Percentiles rank a stretch among this genome's conserved stretches.
These are phyloP conservation scores for Centropristis striata DNA, from an alignment of 2,113 vertebrate species.

Conservation along the genomic window DNA sequence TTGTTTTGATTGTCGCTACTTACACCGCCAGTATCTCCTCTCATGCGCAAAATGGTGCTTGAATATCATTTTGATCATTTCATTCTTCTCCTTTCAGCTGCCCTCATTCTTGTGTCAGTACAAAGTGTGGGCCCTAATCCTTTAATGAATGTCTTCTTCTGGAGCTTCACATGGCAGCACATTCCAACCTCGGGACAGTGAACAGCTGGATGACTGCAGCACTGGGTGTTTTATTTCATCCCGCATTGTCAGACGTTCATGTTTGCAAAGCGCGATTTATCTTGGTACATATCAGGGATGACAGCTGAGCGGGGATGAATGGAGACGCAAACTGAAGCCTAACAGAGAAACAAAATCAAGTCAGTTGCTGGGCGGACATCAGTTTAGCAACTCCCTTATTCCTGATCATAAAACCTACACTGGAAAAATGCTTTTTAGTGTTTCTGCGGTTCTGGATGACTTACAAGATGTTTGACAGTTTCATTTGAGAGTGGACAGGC, in stretches of 20 bases:
- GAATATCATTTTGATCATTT: constrained; percentile 77
- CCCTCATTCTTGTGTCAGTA: constrained; percentile 77
- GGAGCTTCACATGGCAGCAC: constrained; percentile 69
- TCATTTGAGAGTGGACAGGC: constrained; percentile 20
- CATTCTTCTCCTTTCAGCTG: constrained; percentile 72
- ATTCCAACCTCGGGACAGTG: constrained; percentile 64
- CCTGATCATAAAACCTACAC: constrained; percentile 21
- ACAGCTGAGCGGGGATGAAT: constrained; percentile 25
- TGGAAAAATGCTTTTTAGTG: constrained; percentile 41
- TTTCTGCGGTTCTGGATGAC: constrained; percentile 38
- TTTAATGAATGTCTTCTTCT: constrained; percentile 74
- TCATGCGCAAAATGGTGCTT: constrained; percentile 76
- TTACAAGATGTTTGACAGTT: constrained; percentile 23
- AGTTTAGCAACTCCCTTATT: constrained; percentile 16
- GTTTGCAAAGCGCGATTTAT: constrained; percentile 44
- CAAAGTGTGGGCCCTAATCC: constrained; percentile 79
- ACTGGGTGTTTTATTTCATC: constrained; percentile 57
- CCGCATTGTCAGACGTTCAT: constrained; percentile 61
- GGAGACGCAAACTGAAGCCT: constrained; percentile 14
- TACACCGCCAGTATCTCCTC: constrained; percentile 74
- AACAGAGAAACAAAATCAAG: constrained; percentile 17
- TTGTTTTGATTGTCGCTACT: constrained; percentile 76
- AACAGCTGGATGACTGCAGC: constrained; percentile 67
- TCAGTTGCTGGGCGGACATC: constrained; percentile 11
- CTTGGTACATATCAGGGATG: constrained; percentile 31